Evolutionary conservation across 2,113 vertebrate genomes (phyloP).

Genomic region (Stomatorhinus ivindoensis): DNA sequence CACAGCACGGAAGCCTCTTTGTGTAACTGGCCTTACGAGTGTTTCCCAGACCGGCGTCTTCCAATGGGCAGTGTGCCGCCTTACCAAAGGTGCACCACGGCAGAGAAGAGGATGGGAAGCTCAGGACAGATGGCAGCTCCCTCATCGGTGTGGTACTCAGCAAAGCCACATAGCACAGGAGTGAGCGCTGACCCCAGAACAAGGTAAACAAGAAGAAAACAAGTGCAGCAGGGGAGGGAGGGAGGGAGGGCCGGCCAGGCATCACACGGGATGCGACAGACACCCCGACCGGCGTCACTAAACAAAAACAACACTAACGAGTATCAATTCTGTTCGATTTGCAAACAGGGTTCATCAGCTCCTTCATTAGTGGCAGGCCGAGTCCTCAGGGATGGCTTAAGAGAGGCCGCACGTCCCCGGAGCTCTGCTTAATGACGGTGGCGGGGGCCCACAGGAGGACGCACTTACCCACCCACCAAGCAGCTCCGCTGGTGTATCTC

Average conservation of each 20-base stretch:
- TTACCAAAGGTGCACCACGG: not conserved
- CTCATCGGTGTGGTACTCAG: not conserved
- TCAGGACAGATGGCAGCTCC: no score
- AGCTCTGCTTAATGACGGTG: slow-evolving; percentile 24
- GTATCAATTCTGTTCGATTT: slow-evolving; percentile 23
- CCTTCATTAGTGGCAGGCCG: slow-evolving; percentile 29
- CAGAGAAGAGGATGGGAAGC: not conserved
- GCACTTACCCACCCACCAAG: slow-evolving; percentile 19
- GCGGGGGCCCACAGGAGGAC: slow-evolving; percentile 22
- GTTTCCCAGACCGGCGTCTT: not conserved
- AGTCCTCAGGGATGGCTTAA: slow-evolving; percentile 17
- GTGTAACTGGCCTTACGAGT: not conserved
- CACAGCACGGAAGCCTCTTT: not conserved
- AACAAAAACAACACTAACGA: slow-evolving; percentile 39
- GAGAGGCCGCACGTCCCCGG: slow-evolving; percentile 13
- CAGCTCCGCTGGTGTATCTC: slow-evolving; percentile 41
- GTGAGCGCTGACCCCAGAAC: not conserved
- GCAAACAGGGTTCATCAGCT: slow-evolving; percentile 30
- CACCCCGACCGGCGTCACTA: slow-evolving; percentile 18
- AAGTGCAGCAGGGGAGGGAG: not conserved
- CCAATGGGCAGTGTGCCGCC: not conserved
- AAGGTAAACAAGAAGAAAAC: slow-evolving; percentile 4
- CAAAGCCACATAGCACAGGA: not conserved
- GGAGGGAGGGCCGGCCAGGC: not conserved
- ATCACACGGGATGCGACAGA: slow-evolving; percentile 15